phyloP scores from a whole-genome alignment of 2,797 vertebrate species.

The Cuculus canorus region DNA sequence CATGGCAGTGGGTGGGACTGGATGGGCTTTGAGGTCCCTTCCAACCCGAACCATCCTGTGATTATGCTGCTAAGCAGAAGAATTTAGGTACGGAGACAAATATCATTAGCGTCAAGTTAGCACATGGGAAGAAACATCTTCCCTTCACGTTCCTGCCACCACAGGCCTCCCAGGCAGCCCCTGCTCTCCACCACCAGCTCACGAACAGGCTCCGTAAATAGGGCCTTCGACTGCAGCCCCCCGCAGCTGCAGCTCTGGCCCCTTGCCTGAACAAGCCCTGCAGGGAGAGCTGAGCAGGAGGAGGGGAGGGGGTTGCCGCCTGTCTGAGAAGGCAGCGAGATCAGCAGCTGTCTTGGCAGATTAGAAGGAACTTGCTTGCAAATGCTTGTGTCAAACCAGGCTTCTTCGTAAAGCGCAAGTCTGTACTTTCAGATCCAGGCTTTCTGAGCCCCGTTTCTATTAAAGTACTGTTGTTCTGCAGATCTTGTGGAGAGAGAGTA shows the following conservation, averaged over 20 bases:
- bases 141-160: background rate
- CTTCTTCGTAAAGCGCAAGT: background rate
- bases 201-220: background rate
- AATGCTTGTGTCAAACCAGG: background rate
- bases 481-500: background rate
- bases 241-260: slow-evolving; percentile 48
- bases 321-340: background rate
- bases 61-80: background rate
- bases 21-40: too few species aligned
- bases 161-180: slow-evolving; percentile 14
- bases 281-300: background rate
- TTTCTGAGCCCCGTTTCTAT: background rate
- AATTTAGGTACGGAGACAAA: background rate
- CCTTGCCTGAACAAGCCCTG: slow-evolving; percentile 35
- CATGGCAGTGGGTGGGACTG: too few species aligned
- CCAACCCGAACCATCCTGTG: too few species aligned
- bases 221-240: background rate
- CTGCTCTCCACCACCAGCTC: background rate
- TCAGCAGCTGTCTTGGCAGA: slow-evolving; percentile 50
- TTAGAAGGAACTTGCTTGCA: slow-evolving; percentile 35
- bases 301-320: background rate
- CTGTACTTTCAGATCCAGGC: slow-evolving; percentile 33
- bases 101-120: background rate
- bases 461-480: background rate
- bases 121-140: background rate